These are phyloP conservation scores for Lasiurus borealis DNA, from an alignment of 2,113 vertebrate species.

Conservation along the genomic window DNA sequence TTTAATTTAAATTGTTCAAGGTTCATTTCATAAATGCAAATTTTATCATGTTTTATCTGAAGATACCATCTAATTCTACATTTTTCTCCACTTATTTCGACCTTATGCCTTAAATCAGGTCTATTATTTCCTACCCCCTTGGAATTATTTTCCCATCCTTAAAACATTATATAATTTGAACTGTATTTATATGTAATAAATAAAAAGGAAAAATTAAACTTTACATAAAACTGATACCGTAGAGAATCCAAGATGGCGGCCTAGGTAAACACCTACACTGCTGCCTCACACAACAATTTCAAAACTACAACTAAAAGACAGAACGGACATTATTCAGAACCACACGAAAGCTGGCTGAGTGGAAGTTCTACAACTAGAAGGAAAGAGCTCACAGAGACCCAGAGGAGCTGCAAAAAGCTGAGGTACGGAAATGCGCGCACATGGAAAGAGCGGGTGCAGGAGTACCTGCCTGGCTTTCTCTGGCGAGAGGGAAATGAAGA, in stretches of 20 bases:
- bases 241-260: not conserved
- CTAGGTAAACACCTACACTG: too few species aligned
- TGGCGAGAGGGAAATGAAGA: too few species aligned
- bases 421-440: too few species aligned
- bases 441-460: too few species aligned
- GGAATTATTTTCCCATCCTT: not conserved
- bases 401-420: too few species aligned
- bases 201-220: slow-evolving; percentile 46
- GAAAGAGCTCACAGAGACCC: too few species aligned
- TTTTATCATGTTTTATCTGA: slow-evolving; percentile 16
- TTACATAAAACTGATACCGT: not conserved
- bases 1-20: slow-evolving; percentile 14
- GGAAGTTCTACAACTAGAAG: too few species aligned
- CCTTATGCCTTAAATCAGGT: not conserved
- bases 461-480: too few species aligned
- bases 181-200: not conserved
- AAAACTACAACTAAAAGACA: too few species aligned
- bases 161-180: slow-evolving; percentile 7
- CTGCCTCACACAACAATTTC: too few species aligned
- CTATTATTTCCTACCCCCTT: not conserved
- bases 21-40: not conserved
- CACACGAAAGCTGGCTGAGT: too few species aligned
- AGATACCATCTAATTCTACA: not conserved
- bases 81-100: not conserved
- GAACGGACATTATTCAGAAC: too few species aligned